Evolutionary conservation across 2,888 invertebrate species (phyloP), one percentile per base, ranked within the genome.

Genomic region (Apodemia zela): DNA sequence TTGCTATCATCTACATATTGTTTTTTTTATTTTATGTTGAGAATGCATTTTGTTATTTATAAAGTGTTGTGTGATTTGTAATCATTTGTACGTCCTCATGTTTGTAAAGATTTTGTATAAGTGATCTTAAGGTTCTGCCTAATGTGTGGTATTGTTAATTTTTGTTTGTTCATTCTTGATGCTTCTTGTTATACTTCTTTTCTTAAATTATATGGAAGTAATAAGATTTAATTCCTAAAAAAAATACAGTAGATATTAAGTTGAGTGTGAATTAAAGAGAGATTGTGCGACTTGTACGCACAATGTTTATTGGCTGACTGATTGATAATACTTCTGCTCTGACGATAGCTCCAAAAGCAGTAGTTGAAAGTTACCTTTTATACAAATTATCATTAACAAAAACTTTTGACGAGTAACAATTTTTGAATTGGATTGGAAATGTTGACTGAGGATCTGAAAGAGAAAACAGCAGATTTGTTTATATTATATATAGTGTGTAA

Each of bases 1-100:
- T 69, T 64, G 58, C 73, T 67, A 66, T 62, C 66, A 66, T 65
- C 61, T 63, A 61, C 25, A 61, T n/a, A n/a, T n/a, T n/a, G n/a
- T n/a, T n/a, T n/a, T n/a, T n/a, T n/a, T n/a, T n/a, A n/a, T n/a
- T n/a, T 59, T 60, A 64, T 65, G 61, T 61, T 68, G 64, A 65
- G 64, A 51, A 29, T 57, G 59, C 59, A 62, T 65, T 49, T 61
- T 63, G 13, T 60, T 18, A 38, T 61, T 62, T 64, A 35, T 57
- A 29, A 29, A 18, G 25, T 45, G 5, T 38, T 33, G 42, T 45
- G 21, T 54, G 7, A 29, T 57, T 42, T 21, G 11, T 57, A 21
- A 25, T 57, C 54, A 54, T 54, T 15, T 54, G 25, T 25, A 29
- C 8, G 29, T 57, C 29, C 57, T 57, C 25, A 29, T 57, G n/a